Percentiles rank a stretch among this genome's conserved stretches.
Conservation (phyloP, 1,140 invertebrate species). For the Cherax quadricarinatus region DNA sequence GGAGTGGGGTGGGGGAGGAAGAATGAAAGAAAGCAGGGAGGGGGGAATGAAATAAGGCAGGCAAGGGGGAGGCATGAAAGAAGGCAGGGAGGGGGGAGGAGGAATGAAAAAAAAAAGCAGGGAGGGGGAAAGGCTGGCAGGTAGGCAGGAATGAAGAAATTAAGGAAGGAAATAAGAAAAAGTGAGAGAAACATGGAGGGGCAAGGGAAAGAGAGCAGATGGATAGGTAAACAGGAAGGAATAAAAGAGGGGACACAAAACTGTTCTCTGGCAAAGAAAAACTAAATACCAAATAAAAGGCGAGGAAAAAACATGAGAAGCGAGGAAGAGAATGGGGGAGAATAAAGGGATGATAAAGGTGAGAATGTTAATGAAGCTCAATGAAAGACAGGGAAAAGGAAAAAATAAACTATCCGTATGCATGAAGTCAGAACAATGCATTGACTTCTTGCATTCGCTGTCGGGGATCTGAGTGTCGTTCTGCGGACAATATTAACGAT, state of each 20-base stretch:
- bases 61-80: background rate
- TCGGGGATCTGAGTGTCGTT: too few species aligned
- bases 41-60: background rate
- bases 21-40: background rate
- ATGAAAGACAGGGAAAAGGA: too few species aligned
- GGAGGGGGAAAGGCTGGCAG: background rate
- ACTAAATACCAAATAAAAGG: too few species aligned
- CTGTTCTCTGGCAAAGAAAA: too few species aligned
- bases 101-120: background rate
- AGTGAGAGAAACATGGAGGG: background rate
- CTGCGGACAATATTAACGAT: too few species aligned
- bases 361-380: too few species aligned
- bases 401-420: too few species aligned
- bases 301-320: too few species aligned
- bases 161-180: background rate
- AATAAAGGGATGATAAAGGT: too few species aligned
- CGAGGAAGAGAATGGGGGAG: too few species aligned
- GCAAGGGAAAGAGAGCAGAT: background rate
- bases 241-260: background rate
- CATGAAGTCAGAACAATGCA: too few species aligned
- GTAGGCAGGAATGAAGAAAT: background rate
- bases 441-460: too few species aligned
- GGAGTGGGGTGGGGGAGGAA: background rate
- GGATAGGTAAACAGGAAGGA: background rate
- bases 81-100: background rate